Conservation (phyloP, 1,140 invertebrate genomes). For the Drosophila seguyi region DNA sequence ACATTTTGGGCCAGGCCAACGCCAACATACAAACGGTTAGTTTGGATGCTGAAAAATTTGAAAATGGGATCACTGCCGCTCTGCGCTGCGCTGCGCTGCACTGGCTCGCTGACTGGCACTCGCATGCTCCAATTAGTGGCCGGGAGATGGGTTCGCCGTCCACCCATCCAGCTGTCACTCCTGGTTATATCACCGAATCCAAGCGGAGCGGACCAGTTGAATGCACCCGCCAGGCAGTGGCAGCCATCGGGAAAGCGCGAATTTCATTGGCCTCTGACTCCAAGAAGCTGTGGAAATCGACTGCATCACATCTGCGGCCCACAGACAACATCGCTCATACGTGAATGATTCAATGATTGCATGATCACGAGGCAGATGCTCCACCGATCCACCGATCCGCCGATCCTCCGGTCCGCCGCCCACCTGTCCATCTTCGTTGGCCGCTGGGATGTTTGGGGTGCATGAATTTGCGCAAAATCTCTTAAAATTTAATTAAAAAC, state of each 20-base stretch:
- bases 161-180: constrained; percentile 60
- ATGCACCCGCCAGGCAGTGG: constrained; percentile 59
- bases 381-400: constrained; percentile 1
- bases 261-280: constrained; percentile 74
- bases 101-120: constrained; percentile 73
- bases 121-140: constrained; percentile 77
- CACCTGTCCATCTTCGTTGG: constrained; percentile 49
- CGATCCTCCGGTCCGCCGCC: constrained; percentile 24
- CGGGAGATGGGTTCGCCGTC: constrained; percentile 35
- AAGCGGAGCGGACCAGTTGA: constrained; percentile 48
- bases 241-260: constrained; percentile 47
- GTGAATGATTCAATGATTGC: constrained; percentile 77
- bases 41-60: constrained; percentile 62
- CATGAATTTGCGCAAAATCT: constrained; percentile 76
- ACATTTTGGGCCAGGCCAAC: constrained; percentile 68
- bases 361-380: constrained; percentile 67
- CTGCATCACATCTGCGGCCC: constrained; percentile 28
- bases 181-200: constrained; percentile 64
- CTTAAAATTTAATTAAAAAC: constrained; percentile 81
- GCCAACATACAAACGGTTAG: constrained; percentile 70
- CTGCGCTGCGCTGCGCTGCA: constrained; percentile 66
- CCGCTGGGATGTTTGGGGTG: constrained; percentile 45
- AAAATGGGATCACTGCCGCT: constrained; percentile 59
- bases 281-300: constrained; percentile 55
- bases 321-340: constrained; percentile 43